phyloP scores from a whole-genome alignment of 2,797 vertebrate genomes.

The Tachyglossus aculeatus region DNA sequence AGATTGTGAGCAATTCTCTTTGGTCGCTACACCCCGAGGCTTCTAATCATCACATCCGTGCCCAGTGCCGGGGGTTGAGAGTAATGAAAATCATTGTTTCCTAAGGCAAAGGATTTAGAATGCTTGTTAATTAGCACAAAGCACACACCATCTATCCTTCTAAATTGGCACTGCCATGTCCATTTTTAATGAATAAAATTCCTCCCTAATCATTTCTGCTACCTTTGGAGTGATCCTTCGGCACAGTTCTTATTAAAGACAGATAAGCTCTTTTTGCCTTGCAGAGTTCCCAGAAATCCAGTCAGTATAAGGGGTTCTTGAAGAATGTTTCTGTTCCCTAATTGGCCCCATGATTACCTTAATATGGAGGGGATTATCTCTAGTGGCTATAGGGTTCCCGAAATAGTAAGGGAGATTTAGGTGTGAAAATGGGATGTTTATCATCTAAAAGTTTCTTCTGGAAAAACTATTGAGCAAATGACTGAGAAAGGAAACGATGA shows the following conservation, averaged over 20 bases:
- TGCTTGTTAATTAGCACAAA: neutral
- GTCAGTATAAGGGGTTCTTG: neutral
- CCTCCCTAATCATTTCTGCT: neutral
- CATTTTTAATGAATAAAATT: neutral
- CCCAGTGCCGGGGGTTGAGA: neutral
- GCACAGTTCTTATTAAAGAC: neutral
- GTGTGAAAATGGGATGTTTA: neutral
- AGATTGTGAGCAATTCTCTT: neutral
- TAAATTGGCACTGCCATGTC: neutral
- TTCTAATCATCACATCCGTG: neutral
- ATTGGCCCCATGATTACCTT: neutral
- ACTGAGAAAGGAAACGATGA: neutral
- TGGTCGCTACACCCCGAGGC: neutral
- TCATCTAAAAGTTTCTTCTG: neutral
- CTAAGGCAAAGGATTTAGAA: constrained; percentile 6
- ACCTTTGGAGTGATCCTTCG: neutral
- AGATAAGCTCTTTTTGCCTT: neutral
- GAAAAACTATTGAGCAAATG: neutral
- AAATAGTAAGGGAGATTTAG: neutral
- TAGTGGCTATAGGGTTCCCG: neutral
- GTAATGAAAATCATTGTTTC: neutral
- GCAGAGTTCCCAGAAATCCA: neutral
- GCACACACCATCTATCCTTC: neutral
- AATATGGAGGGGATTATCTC: neutral
- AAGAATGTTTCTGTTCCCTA: neutral